Evolutionary conservation across 1,140 invertebrate genomes (phyloP).

Genomic region (Paracyclopina nana): DNA sequence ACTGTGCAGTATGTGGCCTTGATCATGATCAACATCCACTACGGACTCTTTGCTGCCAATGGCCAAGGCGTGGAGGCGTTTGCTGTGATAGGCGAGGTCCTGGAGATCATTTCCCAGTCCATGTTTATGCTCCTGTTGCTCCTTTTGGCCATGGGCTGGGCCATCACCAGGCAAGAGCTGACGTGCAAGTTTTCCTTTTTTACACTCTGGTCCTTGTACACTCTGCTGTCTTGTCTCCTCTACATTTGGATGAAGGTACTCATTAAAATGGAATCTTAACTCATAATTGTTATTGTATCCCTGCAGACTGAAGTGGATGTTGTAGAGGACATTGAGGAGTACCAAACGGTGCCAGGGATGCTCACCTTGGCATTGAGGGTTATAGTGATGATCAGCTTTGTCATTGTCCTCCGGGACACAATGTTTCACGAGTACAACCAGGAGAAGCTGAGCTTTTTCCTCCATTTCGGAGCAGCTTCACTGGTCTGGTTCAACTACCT

Average conservation of each 20-base stretch:
- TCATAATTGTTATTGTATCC: constrained; percentile 21
- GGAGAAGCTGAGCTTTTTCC: constrained; percentile 70
- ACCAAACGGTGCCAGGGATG: constrained; percentile 90
- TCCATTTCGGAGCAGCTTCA: constrained; percentile 89
- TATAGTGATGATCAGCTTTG: constrained; percentile 83
- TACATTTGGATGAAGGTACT: constrained; percentile 85
- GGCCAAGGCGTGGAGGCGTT: constrained; percentile 60
- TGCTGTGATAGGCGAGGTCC: constrained; percentile 63
- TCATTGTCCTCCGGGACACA: constrained; percentile 71
- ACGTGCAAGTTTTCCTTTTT: constrained; percentile 66
- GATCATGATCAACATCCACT: constrained; percentile 66
- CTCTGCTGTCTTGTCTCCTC: constrained; percentile 66
- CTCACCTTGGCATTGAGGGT: constrained; percentile 66
- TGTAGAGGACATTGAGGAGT: constrained; percentile 87
- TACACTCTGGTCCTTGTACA: constrained; percentile 74
- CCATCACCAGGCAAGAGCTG: constrained; percentile 68
- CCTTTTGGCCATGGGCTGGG: constrained; percentile 87
- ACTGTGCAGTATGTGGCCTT: constrained; percentile 62
- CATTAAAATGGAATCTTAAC: constrained; percentile 25
- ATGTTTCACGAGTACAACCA: constrained; percentile 80
- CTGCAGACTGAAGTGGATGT: constrained; percentile 79
- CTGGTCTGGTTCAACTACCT: constrained; percentile 96
- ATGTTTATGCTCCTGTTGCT: constrained; percentile 84
- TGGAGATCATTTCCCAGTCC: constrained; percentile 74
- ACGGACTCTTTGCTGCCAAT: constrained; percentile 68